Percentiles rank a stretch among this genome's conserved stretches.
phyloP scores from a whole-genome alignment of 2,888 invertebrate genomes.

The Drosophila kanekoi region DNA sequence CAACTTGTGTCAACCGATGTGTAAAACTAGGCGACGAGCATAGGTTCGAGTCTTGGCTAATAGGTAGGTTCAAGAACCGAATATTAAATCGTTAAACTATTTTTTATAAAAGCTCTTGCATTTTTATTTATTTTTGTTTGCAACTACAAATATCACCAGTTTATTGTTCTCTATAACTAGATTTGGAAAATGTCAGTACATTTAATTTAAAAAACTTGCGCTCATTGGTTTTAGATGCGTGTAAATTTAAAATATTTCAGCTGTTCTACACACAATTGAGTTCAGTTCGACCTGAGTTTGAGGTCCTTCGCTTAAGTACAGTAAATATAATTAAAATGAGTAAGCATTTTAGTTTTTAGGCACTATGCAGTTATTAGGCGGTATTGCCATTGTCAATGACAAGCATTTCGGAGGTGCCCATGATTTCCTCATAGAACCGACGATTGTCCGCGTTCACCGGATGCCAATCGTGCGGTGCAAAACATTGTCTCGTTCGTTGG shows the following conservation, averaged over 20 bases:
- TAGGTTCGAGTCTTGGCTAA: too few relatives aligned
- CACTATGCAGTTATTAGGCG: conserved; percentile 50
- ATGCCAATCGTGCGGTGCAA: conserved; percentile 84
- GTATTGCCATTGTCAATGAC: conserved; percentile 67
- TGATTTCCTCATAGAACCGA: conserved; percentile 83
- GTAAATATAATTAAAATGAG: conserved; percentile 9
- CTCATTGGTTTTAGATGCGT: conserved; percentile 6
- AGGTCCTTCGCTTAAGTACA: conserved; percentile 57
- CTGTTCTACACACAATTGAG: conserved; percentile 44
- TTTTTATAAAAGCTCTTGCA: conserved; percentile 33
- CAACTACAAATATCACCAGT: conserved; percentile 79
- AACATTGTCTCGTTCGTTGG: conserved; percentile 80
- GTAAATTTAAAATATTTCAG: conserved; percentile 27
- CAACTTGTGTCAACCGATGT: too few relatives aligned
- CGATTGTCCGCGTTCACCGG: conserved; percentile 83
- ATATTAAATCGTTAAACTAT: too few relatives aligned
- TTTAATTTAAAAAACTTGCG: conserved; percentile 32
- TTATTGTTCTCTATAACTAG: conserved; percentile 72
- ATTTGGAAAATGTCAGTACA: conserved; percentile 75
- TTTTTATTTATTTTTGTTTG: conserved; percentile 46
- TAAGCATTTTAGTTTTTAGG: conserved; percentile 51
- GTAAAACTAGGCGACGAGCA: too few relatives aligned
- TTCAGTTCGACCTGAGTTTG: conserved; percentile 62
- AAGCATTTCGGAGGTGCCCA: conserved; percentile 83
- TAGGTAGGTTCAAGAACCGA: too few relatives aligned